Conservation (phyloP, 2,797 vertebrate species). For the Clarias laeviceps region DNA sequence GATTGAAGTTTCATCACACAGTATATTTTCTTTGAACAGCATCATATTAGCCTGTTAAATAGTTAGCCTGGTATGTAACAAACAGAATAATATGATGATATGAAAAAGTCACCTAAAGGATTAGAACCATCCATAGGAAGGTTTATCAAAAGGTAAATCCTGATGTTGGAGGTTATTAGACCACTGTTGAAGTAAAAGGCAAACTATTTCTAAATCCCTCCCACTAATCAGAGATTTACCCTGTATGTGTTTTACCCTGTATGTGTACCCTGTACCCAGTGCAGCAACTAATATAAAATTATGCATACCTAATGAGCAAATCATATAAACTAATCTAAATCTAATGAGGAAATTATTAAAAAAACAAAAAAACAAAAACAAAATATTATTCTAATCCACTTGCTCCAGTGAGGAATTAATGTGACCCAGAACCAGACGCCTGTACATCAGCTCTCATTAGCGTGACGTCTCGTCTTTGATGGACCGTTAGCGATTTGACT, state of each 20-base stretch:
- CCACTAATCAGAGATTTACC: background rate
- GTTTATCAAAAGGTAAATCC: too few relatives aligned
- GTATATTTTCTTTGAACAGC: background rate
- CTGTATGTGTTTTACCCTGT: background rate
- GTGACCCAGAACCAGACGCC: constrained; percentile 1
- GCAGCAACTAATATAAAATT: background rate
- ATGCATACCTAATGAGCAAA: background rate
- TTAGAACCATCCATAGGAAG: background rate
- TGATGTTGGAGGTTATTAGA: background rate
- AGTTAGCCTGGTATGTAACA: background rate
- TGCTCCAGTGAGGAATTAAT: constrained; percentile 13
- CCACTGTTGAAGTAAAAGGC: background rate
- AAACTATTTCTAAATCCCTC: background rate
- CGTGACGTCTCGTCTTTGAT: background rate
- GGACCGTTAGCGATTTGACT: constrained; percentile 41
- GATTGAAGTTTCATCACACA: background rate
- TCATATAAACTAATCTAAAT: background rate
- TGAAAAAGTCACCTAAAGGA: background rate
- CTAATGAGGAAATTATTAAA: background rate
- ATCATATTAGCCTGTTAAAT: background rate
- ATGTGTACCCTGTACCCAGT: too few relatives aligned
- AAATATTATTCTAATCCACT: constrained; percentile 18
- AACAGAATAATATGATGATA: background rate
- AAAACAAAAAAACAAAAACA: background rate
- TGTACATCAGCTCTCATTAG: constrained; percentile 13